A percentile compares a stretch with the other conserved stretches of the same genome.
phyloP scores from a whole-genome alignment of 2,888 invertebrate genomes.

The Stomorhina lunata region DNA sequence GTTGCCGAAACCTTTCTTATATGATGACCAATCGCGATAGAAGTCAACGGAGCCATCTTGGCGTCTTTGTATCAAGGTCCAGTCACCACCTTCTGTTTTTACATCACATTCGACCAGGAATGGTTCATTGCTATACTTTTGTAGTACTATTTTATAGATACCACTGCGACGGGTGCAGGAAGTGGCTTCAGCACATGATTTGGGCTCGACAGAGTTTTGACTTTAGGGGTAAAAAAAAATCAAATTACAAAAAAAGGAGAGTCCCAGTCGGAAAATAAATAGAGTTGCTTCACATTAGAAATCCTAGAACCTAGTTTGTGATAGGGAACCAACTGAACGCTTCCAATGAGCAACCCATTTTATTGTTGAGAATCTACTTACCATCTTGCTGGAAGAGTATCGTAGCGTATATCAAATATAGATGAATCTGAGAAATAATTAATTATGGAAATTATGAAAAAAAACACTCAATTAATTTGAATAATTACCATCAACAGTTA shows the following conservation, averaged over 20 bases:
- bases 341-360: no score
- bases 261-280: no score
- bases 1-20: constrained; percentile 29
- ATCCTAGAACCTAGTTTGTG: no score
- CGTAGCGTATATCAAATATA: constrained; percentile 20
- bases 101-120: constrained; percentile 40
- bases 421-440: background rate
- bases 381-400: constrained; percentile 11
- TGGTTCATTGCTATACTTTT: background rate
- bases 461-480: background rate
- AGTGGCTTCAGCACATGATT: constrained; percentile 29
- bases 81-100: constrained; percentile 14
- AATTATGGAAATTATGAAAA: background rate
- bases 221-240: no score
- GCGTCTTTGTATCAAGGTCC: constrained; percentile 38
- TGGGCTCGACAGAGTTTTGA: background rate
- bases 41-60: constrained; percentile 43
- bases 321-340: no score
- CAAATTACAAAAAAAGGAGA: background rate
- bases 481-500: background rate
- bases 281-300: no score
- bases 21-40: constrained; percentile 30
- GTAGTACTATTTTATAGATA: constrained; percentile 14
- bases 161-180: constrained; percentile 34
- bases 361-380: no score